These are phyloP conservation scores for Nomada ruficornis DNA, from an alignment of 2,888 invertebrate species.

Conservation along the genomic window DNA sequence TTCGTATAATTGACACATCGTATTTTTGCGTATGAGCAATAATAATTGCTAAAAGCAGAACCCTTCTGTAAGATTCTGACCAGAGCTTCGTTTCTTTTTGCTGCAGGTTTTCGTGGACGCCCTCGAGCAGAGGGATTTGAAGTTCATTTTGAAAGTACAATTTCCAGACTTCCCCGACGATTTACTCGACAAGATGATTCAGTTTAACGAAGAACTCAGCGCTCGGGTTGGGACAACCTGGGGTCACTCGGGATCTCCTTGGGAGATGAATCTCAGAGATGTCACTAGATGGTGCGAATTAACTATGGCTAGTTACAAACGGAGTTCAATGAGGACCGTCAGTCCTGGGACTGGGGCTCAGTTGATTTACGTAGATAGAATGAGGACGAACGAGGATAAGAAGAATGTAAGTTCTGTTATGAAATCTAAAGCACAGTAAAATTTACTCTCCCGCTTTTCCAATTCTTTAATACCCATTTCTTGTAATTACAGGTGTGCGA, in stretches of 20 bases:
- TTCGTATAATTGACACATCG: background rate
- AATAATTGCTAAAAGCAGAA: background rate
- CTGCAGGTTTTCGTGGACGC: slow-evolving; percentile 87
- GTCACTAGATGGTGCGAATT: slow-evolving; percentile 96
- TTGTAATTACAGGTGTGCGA: slow-evolving; percentile 76
- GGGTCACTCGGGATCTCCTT: slow-evolving; percentile 94
- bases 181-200: slow-evolving; percentile 89
- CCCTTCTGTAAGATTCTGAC: too few relatives aligned
- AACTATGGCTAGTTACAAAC: slow-evolving; percentile 82
- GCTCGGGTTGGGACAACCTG: slow-evolving; percentile 88
- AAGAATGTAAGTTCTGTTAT: slow-evolving; percentile 85
- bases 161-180: slow-evolving; percentile 87
- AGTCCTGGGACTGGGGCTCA: slow-evolving; percentile 89
- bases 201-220: slow-evolving; percentile 90
- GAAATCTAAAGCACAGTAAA: background rate
- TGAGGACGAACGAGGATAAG: slow-evolving; percentile 93
- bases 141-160: slow-evolving; percentile 88
- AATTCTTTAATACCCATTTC: slow-evolving; percentile 17
- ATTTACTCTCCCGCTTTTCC: background rate
- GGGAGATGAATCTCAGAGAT: slow-evolving; percentile 99
- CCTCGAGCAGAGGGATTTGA: slow-evolving; percentile 80
- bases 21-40: background rate
- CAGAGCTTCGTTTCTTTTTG: background rate
- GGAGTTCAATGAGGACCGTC: slow-evolving; percentile 56
- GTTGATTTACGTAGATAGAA: slow-evolving; percentile 93